Conservation (phyloP, 2,888 invertebrate genomes). For the Diogma glabrata region DNA sequence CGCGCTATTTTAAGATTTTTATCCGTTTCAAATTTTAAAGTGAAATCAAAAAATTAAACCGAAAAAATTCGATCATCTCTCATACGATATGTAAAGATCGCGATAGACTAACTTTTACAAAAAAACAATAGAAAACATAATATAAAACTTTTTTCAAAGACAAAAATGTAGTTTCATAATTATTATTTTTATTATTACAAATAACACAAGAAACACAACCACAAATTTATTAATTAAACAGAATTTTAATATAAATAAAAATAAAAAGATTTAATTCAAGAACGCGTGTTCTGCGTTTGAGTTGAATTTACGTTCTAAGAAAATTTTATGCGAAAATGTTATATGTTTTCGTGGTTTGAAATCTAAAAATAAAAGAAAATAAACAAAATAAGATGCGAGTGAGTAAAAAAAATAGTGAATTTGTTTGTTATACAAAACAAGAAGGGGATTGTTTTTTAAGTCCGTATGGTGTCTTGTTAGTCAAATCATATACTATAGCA, state of each 20-base stretch:
- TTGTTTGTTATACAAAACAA: no score
- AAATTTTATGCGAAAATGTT: conserved; percentile 7
- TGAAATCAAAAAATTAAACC: conserved; percentile 4
- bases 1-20: conserved; percentile 9
- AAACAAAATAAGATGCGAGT: no score
- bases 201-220: neutral
- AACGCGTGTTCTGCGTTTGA: conserved; percentile 7
- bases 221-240: conserved; percentile 2
- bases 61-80: conserved; percentile 6
- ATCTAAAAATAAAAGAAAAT: no score
- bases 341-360: no score
- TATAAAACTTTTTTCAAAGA: neutral
- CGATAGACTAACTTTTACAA: neutral
- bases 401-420: no score
- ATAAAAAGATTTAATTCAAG: neutral
- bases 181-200: neutral
- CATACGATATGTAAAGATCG: conserved; percentile 3
- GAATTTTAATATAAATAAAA: neutral
- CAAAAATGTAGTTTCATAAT: conserved; percentile 4
- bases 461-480: no score
- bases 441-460: no score
- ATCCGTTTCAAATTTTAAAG: neutral
- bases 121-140: neutral
- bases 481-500: no score
- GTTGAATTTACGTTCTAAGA: conserved; percentile 6